A percentile compares a stretch with the other conserved stretches of the same genome.
These are phyloP conservation scores for Dendrolimus kikuchii DNA, from an alignment of 1,140 invertebrate species.

Conservation along the genomic window DNA sequence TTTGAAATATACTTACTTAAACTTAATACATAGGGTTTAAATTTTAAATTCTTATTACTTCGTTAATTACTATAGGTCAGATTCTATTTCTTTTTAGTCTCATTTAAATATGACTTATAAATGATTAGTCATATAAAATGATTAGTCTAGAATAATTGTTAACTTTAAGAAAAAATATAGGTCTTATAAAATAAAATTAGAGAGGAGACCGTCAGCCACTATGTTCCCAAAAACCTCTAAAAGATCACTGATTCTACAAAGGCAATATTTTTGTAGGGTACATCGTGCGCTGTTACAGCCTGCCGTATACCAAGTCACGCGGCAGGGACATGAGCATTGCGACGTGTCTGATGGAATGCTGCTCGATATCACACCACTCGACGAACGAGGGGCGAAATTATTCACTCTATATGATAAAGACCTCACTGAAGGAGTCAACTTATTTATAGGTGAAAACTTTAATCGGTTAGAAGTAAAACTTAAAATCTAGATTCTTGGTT, in stretches of 20 bases:
- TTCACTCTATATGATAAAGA: slow-evolving; percentile 81
- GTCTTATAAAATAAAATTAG: too few species aligned
- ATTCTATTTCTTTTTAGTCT: too few species aligned
- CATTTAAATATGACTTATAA: too few species aligned
- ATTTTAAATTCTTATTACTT: too few species aligned
- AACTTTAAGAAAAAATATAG: too few species aligned
- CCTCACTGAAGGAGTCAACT: slow-evolving; percentile 78
- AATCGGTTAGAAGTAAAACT: slow-evolving; percentile 7
- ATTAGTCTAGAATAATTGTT: too few species aligned
- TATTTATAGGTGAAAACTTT: slow-evolving; percentile 73
- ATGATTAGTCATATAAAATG: too few species aligned
- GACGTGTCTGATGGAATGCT: slow-evolving; percentile 77
- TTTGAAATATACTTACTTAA: too few species aligned
- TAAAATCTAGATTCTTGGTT: neutral
- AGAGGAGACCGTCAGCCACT: too few species aligned
- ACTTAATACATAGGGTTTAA: too few species aligned
- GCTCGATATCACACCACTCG: slow-evolving; percentile 77
- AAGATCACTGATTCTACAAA: neutral
- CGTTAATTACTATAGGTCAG: too few species aligned
- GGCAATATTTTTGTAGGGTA: slow-evolving; percentile 39
- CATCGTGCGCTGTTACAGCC: slow-evolving; percentile 63
- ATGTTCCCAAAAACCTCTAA: neutral
- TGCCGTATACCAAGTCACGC: slow-evolving; percentile 77
- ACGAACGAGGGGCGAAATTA: slow-evolving; percentile 75
- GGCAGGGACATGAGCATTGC: slow-evolving; percentile 78